A percentile compares a stretch with the other conserved stretches of the same genome.
These are phyloP conservation scores for Herminia tarsipennalis DNA, from an alignment of 2,888 invertebrate genomes.

Conservation along the genomic window DNA sequence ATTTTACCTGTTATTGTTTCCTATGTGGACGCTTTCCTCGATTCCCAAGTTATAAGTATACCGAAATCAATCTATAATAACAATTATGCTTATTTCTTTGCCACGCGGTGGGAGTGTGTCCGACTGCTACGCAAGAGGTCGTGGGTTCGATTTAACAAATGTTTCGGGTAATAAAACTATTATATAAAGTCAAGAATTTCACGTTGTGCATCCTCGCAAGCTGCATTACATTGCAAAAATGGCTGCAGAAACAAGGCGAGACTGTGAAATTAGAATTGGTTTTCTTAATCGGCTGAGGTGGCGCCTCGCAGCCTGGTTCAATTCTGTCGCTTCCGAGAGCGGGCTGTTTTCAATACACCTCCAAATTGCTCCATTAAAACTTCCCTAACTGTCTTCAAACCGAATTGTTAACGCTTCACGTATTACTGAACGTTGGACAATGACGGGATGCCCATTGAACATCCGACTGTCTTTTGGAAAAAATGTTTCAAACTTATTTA, in stretches of 20 bases:
- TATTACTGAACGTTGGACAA: conserved; percentile 55
- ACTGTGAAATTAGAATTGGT: conserved; percentile 48
- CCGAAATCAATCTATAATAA: too few relatives aligned
- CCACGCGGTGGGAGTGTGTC: too few relatives aligned
- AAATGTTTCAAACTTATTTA: neutral
- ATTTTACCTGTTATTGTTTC: too few relatives aligned
- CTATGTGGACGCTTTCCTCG: too few relatives aligned
- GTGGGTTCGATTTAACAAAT: too few relatives aligned
- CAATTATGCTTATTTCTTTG: too few relatives aligned
- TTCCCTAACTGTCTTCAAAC: conserved; percentile 63
- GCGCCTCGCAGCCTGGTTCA: conserved; percentile 38
- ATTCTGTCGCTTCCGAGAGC: conserved; percentile 48
- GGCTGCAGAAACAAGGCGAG: conserved; percentile 30
- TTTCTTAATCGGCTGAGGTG: conserved; percentile 56
- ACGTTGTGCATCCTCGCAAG: conserved; percentile 6
- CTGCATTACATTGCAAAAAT: conserved; percentile 30
- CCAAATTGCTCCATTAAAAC: conserved; percentile 77
- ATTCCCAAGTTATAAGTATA: too few relatives aligned
- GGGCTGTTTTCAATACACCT: conserved; percentile 71
- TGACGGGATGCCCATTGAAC: conserved; percentile 43
- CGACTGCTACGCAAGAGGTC: too few relatives aligned
- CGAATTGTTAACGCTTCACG: conserved; percentile 60
- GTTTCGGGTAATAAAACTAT: too few relatives aligned
- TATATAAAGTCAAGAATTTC: too few relatives aligned
- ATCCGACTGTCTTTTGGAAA: conserved; percentile 22